These are phyloP conservation scores for Hirundo rustica DNA, from an alignment of 2,797 vertebrate species.

Conservation along the genomic window DNA sequence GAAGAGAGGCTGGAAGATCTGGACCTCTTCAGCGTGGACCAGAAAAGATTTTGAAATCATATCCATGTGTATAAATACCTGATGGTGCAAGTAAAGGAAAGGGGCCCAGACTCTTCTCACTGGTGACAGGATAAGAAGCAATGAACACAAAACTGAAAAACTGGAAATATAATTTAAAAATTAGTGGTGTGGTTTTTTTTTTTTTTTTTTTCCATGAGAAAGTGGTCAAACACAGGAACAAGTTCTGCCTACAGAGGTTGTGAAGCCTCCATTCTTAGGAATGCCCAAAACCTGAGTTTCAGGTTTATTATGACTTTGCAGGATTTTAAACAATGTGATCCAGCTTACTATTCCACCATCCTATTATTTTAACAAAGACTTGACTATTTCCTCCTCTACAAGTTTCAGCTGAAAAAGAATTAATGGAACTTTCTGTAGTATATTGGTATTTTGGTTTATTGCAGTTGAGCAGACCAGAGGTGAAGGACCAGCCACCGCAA, in stretches of 20 bases:
- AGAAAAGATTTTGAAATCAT: background rate
- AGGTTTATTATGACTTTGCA: background rate
- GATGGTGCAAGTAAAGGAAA: background rate
- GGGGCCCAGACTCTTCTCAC: fast-evolving
- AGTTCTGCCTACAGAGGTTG: background rate
- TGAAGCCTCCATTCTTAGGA: background rate
- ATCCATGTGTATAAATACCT: background rate
- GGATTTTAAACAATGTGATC: background rate
- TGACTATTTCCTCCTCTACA: background rate
- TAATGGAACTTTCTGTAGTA: background rate
- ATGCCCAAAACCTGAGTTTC: background rate
- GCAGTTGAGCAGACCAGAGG: background rate
- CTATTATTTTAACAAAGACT: background rate
- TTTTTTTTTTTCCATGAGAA: background rate
- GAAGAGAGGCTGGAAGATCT: background rate
- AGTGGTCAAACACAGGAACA: fast-evolving
- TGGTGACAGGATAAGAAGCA: background rate
- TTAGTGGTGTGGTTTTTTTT: background rate
- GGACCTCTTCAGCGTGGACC: background rate
- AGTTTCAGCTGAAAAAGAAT: background rate
- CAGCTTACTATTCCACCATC: background rate
- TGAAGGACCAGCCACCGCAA: background rate
- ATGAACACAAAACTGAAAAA: background rate
- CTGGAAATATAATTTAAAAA: background rate
- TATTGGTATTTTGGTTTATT: background rate